phyloP scores from a whole-genome alignment of 2,113 vertebrate species.

The Morone chrysops region DNA sequence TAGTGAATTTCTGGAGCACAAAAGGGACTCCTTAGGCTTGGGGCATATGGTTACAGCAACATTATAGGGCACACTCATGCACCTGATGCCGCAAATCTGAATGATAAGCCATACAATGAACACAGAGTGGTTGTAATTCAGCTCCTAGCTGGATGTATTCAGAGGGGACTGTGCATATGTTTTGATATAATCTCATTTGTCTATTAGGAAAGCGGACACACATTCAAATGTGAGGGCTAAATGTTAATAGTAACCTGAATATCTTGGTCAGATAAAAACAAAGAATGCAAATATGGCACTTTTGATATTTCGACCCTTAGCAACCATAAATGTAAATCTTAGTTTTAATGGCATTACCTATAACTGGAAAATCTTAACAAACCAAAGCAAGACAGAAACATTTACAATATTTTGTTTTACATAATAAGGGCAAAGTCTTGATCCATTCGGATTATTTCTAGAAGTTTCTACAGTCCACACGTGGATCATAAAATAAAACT shows the following conservation, averaged over 20 bases:
- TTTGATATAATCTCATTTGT: constrained; percentile 39
- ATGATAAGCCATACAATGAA: constrained; percentile 55
- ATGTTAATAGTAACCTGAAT: not conserved
- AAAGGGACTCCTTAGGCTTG: constrained; percentile 57
- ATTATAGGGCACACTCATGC: constrained; percentile 56
- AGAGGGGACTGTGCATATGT: constrained; percentile 5
- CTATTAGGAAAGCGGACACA: not conserved
- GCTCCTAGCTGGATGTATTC: constrained; percentile 49
- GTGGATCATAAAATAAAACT: not conserved
- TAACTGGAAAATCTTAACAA: not conserved
- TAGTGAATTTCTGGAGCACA: constrained; percentile 65
- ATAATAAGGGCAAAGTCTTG: not conserved
- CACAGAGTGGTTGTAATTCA: constrained; percentile 34
- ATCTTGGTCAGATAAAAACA: not conserved
- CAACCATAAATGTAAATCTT: not conserved
- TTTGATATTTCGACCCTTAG: not conserved
- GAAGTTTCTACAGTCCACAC: not conserved
- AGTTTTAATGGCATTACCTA: not conserved
- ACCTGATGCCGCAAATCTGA: constrained; percentile 71
- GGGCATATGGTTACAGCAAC: constrained; percentile 64
- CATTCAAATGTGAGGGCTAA: not conserved
- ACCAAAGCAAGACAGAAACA: not conserved
- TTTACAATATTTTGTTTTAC: not conserved
- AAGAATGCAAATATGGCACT: not conserved
- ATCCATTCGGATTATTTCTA: not conserved